Conservation (phyloP, 2,888 invertebrate genomes). For the Leucozona laternaria region DNA sequence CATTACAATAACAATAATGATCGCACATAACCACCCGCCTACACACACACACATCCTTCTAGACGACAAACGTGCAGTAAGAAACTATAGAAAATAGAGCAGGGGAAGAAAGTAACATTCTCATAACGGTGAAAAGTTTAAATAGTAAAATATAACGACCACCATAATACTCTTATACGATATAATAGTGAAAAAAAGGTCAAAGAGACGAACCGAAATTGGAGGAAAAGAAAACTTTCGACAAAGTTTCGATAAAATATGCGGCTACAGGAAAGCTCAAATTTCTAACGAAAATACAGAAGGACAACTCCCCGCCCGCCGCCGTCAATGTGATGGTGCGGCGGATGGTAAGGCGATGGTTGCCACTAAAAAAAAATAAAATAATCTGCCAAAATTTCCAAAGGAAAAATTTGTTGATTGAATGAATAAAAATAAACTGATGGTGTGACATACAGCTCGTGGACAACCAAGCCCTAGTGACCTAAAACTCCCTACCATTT, state of each 20-base stretch:
- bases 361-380: neutral
- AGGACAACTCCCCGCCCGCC: too few relatives aligned
- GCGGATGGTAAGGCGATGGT: neutral
- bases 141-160: constrained; percentile 76
- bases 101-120: constrained; percentile 12
- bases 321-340: neutral
- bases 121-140: constrained; percentile 74
- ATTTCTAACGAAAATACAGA: neutral
- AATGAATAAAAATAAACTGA: too few relatives aligned
- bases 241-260: constrained; percentile 74
- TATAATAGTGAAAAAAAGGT: constrained; percentile 27
- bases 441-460: too few relatives aligned
- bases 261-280: constrained; percentile 45
- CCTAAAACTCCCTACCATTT: too few relatives aligned
- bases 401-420: too few relatives aligned
- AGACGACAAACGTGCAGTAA: constrained; percentile 42
- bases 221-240: constrained; percentile 57
- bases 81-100: constrained; percentile 25
- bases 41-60: constrained; percentile 17
- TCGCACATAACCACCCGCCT: neutral
- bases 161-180: constrained; percentile 39
- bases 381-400: too few relatives aligned
- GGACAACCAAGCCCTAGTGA: too few relatives aligned
- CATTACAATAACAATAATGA: constrained; percentile 62
- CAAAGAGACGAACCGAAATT: constrained; percentile 30